These are phyloP conservation scores for Chamaetylas fuelleborni DNA, from an alignment of 2,113 vertebrate genomes.

Conservation along the genomic window DNA sequence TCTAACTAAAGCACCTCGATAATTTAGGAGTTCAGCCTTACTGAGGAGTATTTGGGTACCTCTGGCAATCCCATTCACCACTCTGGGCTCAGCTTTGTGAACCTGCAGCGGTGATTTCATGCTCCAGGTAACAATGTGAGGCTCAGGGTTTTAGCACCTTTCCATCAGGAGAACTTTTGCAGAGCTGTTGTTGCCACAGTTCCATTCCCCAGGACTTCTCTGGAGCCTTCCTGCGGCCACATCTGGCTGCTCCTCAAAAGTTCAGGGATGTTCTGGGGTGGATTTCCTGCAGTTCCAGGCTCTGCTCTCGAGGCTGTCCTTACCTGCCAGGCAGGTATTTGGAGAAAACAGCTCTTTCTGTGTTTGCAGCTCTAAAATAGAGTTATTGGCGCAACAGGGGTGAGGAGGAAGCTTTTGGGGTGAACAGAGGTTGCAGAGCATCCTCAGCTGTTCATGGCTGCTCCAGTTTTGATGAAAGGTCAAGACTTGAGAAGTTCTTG, in stretches of 20 bases:
- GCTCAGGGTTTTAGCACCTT: background rate
- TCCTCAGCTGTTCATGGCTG: background rate
- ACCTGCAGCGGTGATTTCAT: background rate
- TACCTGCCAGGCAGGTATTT: fast-evolving
- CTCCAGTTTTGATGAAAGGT: background rate
- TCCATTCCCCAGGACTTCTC: background rate
- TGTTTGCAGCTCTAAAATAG: background rate
- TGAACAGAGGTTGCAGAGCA: background rate
- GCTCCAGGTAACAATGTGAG: background rate
- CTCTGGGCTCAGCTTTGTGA: background rate
- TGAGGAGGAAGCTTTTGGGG: background rate
- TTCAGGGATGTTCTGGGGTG: background rate
- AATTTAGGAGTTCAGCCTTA: background rate
- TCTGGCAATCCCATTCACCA: background rate
- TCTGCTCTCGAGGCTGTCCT: fast-evolving
- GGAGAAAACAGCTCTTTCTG: background rate
- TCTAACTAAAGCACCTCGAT: background rate
- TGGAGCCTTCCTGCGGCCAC: background rate
- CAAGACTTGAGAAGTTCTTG: background rate
- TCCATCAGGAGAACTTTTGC: background rate
- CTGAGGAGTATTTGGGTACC: background rate
- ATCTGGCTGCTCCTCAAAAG: background rate
- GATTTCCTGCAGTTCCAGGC: background rate
- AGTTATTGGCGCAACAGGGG: background rate
- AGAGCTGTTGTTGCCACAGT: background rate